Base-by-base conservation (phyloP, 2,797 vertebrate genomes). In the Paratrypauchen microcephalus region DNA sequence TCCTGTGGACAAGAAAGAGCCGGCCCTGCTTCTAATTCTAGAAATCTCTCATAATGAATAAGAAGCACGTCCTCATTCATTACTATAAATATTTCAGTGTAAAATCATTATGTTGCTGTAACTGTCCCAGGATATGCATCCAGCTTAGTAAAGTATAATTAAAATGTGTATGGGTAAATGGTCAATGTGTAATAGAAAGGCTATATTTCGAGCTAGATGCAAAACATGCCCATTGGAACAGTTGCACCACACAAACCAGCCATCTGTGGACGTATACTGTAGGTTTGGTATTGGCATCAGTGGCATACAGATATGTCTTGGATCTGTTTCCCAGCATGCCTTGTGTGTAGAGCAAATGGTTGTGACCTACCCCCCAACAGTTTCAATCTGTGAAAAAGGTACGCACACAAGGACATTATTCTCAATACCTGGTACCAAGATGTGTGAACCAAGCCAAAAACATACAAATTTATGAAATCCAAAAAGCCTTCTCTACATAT, bases 261-360 rank as follows among this genome's bases (percentile, higher is more conserved):
- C 85, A 87, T 89, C 86, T 87, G 84, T 85, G 86, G 76, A 21
- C 75, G 73, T 87, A 65, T 76, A n/a, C n/a, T n/a, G n/a, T n/a
- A 82, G 83, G 80, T 79, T 68, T 69, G 67, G 65, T 83, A 26
- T 70, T 73, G n/a, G 70, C 72, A 75, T 73, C 69, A 66, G 69
- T 81, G 76, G 76, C 71, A 61, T 77, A 39, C 59, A 50, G 69
- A 76, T 61, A 79, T 83, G 74, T 78, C 81, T 80, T 73, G 74
- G 85, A 84, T 84, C 77, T 81, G 67, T 87, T 87, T 80, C 85
- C 77, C 88, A 89, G 84, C 81, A 82, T 78, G 86, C 74, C 65
- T 72, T 84, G 72, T 84, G 79, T 83, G 76, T 68, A 79, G 82
- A 85, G 76, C 86, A 90, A 83, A 89, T 85, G 85, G 84, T 82